Evolutionary conservation across 2,888 invertebrate species (phyloP), one percentile per base, ranked within the genome.

Genomic region (Falcaria lacertinaria): DNA sequence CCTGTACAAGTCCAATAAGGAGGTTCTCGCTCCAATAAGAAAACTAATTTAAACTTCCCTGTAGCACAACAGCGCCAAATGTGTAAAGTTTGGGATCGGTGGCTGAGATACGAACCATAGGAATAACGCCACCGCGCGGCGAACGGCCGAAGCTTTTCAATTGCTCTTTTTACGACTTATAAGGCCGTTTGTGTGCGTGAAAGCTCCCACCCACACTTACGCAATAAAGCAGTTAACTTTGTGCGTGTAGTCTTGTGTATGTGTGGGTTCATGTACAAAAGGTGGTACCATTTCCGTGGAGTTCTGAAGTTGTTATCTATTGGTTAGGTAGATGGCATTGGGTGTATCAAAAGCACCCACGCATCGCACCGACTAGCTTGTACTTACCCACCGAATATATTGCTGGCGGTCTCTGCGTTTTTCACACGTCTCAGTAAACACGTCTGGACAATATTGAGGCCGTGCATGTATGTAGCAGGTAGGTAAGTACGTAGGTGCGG

Each of bases 61-160:
- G 39, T 48, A 54, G 69, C 69, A 74, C 79, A 81, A 69, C 70
- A 77, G 85, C 84, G 85, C 84, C 81, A 70, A 68, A 69, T 56
- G 58, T 52, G 52, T 62, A 61, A 68, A 70, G 58, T 68, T 66
- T 52, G 57, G 57, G 60, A 58, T 54, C 53, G 50, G 56, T 56
- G 56, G 57, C 61, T 49, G 47, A 69, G 72, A 79, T 63, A 69
- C 64, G 69, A 85, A 82, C 81, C 82, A 63, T 72, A 41, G 48
- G 43, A 52, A 58, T 71, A 88, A 66, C 88, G 89, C 88, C 87
- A 87, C 80, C 89, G 73, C 50, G 85, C 82, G 89, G 79, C 60
- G 85, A 74, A 82, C 78, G 77, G 89, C 80, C 71, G 87, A 89
- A 90, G 73, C 81, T 84, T 84, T 85, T 82, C 78, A 79, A 86